Evolutionary conservation across 2,888 invertebrate genomes (phyloP), one percentile per base, ranked within the genome.

Genomic region (Drosophila pseudotalamancana): DNA sequence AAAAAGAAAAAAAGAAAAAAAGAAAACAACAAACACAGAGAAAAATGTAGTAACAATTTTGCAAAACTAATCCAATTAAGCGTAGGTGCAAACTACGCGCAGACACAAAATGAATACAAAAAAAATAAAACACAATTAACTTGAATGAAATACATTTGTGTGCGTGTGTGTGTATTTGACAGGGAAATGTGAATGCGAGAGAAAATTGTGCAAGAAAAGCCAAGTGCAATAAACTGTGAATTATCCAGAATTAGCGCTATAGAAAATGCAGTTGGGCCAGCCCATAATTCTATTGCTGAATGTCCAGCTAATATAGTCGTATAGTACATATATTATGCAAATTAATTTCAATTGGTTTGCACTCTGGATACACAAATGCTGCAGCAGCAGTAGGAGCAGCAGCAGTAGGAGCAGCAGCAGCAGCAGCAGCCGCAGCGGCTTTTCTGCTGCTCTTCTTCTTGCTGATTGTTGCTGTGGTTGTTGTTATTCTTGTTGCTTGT

Each of bases 291-390:
- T 81, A 81, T 86, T 80, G 87, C 78, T 80, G 72, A 62, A 79
- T 81, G 66, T 87, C 74, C 84, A 80, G 87, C 71, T 80, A 76
- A 54, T 45, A 49, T 45, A 49, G 49, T 55, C 25, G 19, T 39
- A 27, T 46, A 49, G 53, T 35, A n/a, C n/a, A 61, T 65, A 65
- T 78, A 72, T 82, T 83, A 88, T 84, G 88, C 88, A 88, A 84
- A 84, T 84, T 84, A 87, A 79, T 69, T 88, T 84, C 84, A 84
- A 84, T 84, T 84, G 75, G 88, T 87, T 87, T 84, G 84, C 84
- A 84, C 84, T 84, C 80, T 88, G 87, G 75, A 74, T 75, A 68
- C 68, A 67, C 61, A 69, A 73, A 72, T 57, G 50, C 51, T 37
- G 62, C 50, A 39, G 62, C 39, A 32, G 42, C 40, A 50, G 18